These are phyloP conservation scores for human DNA, from an alignment of 2,113 vertebrate species.

Conservation along the genomic window GRCh38 chr9:83902001-83902500, in stretches of 20 bases:
- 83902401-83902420: background rate
- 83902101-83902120: background rate
- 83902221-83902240: too few species aligned
- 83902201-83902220: too few species aligned
- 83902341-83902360: background rate
- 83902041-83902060: background rate
- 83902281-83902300: background rate
- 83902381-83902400: background rate
- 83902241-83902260: background rate
- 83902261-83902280: background rate
- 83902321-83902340: background rate
- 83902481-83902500: background rate
- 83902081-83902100: background rate
- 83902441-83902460: background rate
- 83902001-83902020: background rate
- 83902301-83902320: background rate
- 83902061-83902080: background rate
- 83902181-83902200: background rate
- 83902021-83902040: background rate
- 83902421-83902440: background rate
- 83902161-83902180: constrained; percentile 6
- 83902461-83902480: background rate
- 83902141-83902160: background rate
- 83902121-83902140: background rate
- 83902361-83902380: background rate